phyloP scores from a whole-genome alignment of 2,888 invertebrate species.

The Mechanitis mazaeus region DNA sequence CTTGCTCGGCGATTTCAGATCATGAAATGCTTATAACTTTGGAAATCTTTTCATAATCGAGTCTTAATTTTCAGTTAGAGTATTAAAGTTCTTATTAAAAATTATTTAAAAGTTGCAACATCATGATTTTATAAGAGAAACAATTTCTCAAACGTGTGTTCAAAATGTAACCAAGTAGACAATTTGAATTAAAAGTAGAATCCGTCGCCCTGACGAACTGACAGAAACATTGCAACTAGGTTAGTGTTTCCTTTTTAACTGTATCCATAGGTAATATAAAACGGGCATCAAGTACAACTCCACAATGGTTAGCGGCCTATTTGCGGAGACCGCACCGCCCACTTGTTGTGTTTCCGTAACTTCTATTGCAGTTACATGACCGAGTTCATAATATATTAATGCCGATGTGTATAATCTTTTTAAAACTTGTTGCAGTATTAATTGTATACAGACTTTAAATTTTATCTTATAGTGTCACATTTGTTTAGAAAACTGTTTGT shows the following conservation, averaged over 20 bases:
- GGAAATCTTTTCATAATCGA: constrained; percentile 12
- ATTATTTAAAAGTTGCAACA: too few relatives aligned
- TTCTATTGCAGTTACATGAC: constrained; percentile 53
- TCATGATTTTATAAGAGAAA: too few relatives aligned
- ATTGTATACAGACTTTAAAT: constrained; percentile 2
- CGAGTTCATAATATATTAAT: constrained; percentile 52
- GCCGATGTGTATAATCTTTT: constrained; percentile 20
- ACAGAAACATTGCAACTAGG: neutral
- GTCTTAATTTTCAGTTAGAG: constrained; percentile 7
- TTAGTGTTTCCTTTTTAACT: constrained; percentile 13
- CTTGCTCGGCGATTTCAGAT: constrained; percentile 22
- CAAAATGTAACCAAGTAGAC: too few relatives aligned
- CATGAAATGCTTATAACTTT: constrained; percentile 20
- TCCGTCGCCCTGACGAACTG: too few relatives aligned
- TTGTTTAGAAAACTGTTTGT: too few relatives aligned
- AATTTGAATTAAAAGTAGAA: too few relatives aligned
- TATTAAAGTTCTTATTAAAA: neutral
- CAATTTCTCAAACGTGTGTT: too few relatives aligned
- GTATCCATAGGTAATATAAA: constrained; percentile 43
- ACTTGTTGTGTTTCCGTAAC: constrained; percentile 67
- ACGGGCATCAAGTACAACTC: constrained; percentile 39
- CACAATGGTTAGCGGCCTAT: constrained; percentile 64
- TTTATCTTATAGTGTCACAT: neutral
- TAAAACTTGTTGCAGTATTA: neutral
- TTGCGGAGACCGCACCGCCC: constrained; percentile 59